phyloP scores from a whole-genome alignment of 1,140 invertebrate species.

The Kradibia gibbosae region DNA sequence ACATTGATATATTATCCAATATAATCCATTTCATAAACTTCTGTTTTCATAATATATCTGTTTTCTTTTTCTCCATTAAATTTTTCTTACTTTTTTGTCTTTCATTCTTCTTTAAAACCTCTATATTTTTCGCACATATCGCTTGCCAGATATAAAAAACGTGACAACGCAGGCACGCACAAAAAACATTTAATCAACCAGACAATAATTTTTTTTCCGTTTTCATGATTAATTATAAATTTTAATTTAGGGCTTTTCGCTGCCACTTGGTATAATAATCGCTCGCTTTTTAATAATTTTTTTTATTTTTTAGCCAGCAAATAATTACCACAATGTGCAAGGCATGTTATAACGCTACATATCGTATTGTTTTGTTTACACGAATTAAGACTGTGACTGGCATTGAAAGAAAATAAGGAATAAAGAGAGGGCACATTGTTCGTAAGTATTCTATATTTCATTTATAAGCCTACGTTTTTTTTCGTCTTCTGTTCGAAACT shows the following conservation, averaged over 20 bases:
- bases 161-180: slow-evolving; percentile 60
- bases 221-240: slow-evolving; percentile 45
- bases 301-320: slow-evolving; percentile 27
- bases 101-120: slow-evolving; percentile 51
- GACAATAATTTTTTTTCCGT: slow-evolving; percentile 56
- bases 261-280: slow-evolving; percentile 43
- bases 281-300: slow-evolving; percentile 29
- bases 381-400: slow-evolving; percentile 41
- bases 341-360: slow-evolving; percentile 46
- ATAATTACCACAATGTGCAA: slow-evolving; percentile 46
- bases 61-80: slow-evolving; percentile 60
- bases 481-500: neutral
- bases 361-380: slow-evolving; percentile 33
- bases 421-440: slow-evolving; percentile 36
- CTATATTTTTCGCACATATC: slow-evolving; percentile 53
- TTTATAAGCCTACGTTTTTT: slow-evolving; percentile 31
- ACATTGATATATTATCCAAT: slow-evolving; percentile 73
- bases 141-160: slow-evolving; percentile 63
- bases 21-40: slow-evolving; percentile 70
- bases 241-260: slow-evolving; percentile 37
- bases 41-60: slow-evolving; percentile 69
- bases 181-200: slow-evolving; percentile 62
- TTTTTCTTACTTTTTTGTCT: slow-evolving; percentile 54
- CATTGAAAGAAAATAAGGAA: slow-evolving; percentile 40
- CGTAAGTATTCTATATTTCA: slow-evolving; percentile 34